Evolutionary conservation across 2,797 vertebrate species (phyloP).

Genomic region (Danio jaintianensis): DNA sequence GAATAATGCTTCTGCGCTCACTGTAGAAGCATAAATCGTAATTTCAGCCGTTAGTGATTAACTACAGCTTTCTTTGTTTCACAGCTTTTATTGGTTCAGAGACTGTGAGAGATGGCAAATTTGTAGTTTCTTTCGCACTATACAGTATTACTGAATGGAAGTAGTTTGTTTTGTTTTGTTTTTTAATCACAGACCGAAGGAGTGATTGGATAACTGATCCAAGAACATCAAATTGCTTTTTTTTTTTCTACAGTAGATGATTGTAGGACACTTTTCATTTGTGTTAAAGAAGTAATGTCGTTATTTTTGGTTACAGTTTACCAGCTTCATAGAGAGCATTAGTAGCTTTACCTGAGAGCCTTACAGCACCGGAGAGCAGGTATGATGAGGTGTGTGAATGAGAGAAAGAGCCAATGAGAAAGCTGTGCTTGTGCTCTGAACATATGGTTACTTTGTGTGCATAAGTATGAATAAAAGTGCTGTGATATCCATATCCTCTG

Average conservation of each 20-base stretch:
- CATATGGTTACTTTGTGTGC: conserved; percentile 20
- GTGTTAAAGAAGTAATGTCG: conserved; percentile 62
- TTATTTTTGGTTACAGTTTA: conserved; percentile 61
- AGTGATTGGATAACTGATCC: conserved; percentile 43
- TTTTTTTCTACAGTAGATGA: conserved; percentile 62
- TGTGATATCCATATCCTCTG: conserved; percentile 16
- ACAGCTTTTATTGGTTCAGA: conserved; percentile 40
- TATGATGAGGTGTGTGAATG: conserved; percentile 7
- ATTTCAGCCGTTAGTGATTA: conserved; percentile 10
- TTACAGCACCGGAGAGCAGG: conserved; percentile 4
- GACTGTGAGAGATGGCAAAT: conserved; percentile 47
- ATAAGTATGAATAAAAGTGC: conserved; percentile 42
- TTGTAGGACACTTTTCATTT: conserved; percentile 72
- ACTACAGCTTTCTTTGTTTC: not conserved
- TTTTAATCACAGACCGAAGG: conserved; percentile 52
- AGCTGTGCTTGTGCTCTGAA: not conserved
- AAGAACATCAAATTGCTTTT: conserved; percentile 29
- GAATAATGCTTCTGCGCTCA: not conserved
- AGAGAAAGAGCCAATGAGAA: not conserved
- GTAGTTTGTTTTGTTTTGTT: not conserved
- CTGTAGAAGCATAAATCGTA: not conserved
- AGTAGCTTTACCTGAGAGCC: conserved; percentile 70
- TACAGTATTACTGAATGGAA: conserved; percentile 47
- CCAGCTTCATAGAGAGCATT: conserved; percentile 59
- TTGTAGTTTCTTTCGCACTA: conserved; percentile 49